Percentiles rank a stretch among this genome's conserved stretches.
phyloP scores from a whole-genome alignment of 2,888 invertebrate genomes.

The Sisyra terminalis region DNA sequence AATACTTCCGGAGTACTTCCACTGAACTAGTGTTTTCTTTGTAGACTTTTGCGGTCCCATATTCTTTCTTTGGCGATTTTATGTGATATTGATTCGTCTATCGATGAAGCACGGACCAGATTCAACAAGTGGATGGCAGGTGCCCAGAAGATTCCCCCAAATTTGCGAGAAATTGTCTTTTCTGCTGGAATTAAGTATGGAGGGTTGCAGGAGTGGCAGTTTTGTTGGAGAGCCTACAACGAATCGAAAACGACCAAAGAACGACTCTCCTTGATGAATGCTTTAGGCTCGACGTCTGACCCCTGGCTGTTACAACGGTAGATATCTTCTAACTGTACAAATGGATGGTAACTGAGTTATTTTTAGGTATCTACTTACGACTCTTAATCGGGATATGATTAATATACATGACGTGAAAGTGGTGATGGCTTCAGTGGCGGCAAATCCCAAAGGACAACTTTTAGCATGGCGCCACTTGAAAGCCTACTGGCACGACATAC shows the following conservation, averaged over 20 bases:
- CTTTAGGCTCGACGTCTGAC: slow-evolving; percentile 53
- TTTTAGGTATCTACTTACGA: slow-evolving; percentile 54
- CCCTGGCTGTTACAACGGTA: slow-evolving; percentile 70
- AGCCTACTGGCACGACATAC: slow-evolving; percentile 48
- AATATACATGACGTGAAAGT: slow-evolving; percentile 51
- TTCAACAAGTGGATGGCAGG: slow-evolving; percentile 57
- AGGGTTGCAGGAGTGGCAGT: slow-evolving; percentile 56
- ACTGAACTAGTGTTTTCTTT: too few species aligned
- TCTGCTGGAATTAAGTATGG: slow-evolving; percentile 52
- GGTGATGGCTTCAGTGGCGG: slow-evolving; percentile 55
- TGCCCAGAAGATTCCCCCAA: slow-evolving; percentile 48
- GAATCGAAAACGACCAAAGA: slow-evolving; percentile 51
- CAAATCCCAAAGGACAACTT: slow-evolving; percentile 52
- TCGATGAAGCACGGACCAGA: slow-evolving; percentile 46
- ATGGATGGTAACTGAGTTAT: too few species aligned
- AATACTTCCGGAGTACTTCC: too few species aligned
- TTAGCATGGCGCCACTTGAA: slow-evolving; percentile 58
- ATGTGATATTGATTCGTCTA: slow-evolving; percentile 50
- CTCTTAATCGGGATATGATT: slow-evolving; percentile 50
- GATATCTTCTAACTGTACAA: slow-evolving; percentile 3
- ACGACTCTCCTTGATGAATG: slow-evolving; percentile 48
- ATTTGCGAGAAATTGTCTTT: slow-evolving; percentile 55
- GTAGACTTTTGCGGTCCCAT: slow-evolving; percentile 52
- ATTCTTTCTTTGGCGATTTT: slow-evolving; percentile 56
- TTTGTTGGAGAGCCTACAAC: slow-evolving; percentile 56